A percentile compares a stretch with the other conserved stretches of the same genome.
phyloP scores from a whole-genome alignment of 2,888 invertebrate species.

The Subacronicta megacephala region DNA sequence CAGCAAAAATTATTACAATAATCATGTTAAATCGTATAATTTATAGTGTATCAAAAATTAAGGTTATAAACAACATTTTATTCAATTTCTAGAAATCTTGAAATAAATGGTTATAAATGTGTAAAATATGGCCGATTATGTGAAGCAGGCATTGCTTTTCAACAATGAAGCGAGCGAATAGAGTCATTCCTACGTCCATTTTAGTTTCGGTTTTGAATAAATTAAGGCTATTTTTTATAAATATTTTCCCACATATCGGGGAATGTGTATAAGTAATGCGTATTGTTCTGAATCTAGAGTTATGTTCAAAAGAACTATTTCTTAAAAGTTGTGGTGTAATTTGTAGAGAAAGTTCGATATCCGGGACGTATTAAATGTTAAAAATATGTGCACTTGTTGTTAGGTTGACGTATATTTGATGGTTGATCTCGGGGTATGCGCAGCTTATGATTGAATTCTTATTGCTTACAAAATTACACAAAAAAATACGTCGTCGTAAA shows the following conservation, averaged over 20 bases:
- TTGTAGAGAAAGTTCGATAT: slow-evolving; percentile 46
- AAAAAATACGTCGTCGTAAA: too few relatives aligned
- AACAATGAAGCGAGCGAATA: slow-evolving; percentile 70
- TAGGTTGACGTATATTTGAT: slow-evolving; percentile 6
- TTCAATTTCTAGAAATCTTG: slow-evolving; percentile 66
- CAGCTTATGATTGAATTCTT: too few relatives aligned
- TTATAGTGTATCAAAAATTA: slow-evolving; percentile 50
- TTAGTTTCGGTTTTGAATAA: slow-evolving; percentile 70
- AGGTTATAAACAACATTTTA: slow-evolving; percentile 64
- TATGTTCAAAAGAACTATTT: slow-evolving; percentile 34
- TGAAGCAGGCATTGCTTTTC: slow-evolving; percentile 63
- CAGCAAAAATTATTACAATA: slow-evolving; percentile 39
- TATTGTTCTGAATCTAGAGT: slow-evolving; percentile 58
- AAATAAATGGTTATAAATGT: slow-evolving; percentile 64
- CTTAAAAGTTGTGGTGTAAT: slow-evolving; percentile 31
- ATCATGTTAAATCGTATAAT: slow-evolving; percentile 38
- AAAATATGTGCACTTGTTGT: slow-evolving; percentile 28
- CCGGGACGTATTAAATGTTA: slow-evolving; percentile 28
- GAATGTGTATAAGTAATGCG: slow-evolving; percentile 57
- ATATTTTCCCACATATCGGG: slow-evolving; percentile 56
- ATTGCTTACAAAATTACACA: too few relatives aligned
- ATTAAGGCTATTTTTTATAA: slow-evolving; percentile 59
- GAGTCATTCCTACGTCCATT: slow-evolving; percentile 73
- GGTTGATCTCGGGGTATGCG: background rate
- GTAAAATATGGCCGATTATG: slow-evolving; percentile 69